These are phyloP conservation scores for Sicus ferrugineus DNA, from an alignment of 2,888 invertebrate genomes.

Conservation along the genomic window DNA sequence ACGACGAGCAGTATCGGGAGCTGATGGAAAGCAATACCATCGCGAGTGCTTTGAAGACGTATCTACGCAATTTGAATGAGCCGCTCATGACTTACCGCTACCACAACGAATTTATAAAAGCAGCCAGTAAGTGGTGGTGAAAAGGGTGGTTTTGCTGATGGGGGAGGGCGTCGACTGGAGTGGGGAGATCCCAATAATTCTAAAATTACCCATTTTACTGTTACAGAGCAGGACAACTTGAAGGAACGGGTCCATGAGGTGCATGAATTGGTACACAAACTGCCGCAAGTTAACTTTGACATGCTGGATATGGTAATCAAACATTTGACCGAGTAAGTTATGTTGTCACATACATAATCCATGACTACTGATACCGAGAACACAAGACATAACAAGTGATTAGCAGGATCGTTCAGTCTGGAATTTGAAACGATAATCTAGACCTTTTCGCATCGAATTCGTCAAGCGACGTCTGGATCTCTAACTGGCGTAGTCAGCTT, in stretches of 20 bases:
- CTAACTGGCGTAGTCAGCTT: no score
- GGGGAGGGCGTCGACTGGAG: no score
- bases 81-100: slow-evolving; percentile 94
- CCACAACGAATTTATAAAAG: slow-evolving; percentile 89
- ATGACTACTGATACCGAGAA: neutral
- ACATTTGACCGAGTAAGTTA: slow-evolving; percentile 84
- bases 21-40: slow-evolving; percentile 95
- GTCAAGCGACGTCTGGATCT: no score
- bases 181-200: neutral
- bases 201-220: no score
- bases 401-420: no score
- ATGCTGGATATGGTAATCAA: slow-evolving; percentile 86
- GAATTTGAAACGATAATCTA: no score
- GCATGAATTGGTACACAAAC: slow-evolving; percentile 82
- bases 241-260: slow-evolving; percentile 82
- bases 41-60: slow-evolving; percentile 96
- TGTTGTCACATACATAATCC: neutral
- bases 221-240: slow-evolving; percentile 87
- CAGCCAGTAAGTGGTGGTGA: slow-evolving; percentile 84
- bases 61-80: slow-evolving; percentile 92
- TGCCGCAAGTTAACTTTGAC: slow-evolving; percentile 84
- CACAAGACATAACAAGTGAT: no score
- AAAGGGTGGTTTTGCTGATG: no score
- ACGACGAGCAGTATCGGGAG: slow-evolving; percentile 80
- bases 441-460: no score